Conservation (phyloP, 2,797 vertebrate genomes). For the Aselliscus stoliczkanus region DNA sequence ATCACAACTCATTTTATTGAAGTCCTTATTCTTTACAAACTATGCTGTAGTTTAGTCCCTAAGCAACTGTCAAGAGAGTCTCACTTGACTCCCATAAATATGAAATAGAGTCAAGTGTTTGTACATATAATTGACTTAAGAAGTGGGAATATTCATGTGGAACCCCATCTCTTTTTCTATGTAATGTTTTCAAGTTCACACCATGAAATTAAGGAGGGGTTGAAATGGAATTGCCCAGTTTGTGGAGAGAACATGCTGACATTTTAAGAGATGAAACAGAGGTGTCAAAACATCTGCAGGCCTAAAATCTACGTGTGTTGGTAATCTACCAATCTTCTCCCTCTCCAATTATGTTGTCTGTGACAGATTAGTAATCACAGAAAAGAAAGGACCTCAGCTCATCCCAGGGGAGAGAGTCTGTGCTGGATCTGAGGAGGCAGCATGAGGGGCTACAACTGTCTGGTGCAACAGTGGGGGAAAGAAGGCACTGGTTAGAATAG, state of each 20-base stretch:
- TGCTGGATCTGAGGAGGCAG: background rate
- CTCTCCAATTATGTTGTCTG: background rate
- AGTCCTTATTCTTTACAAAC: conserved; percentile 25
- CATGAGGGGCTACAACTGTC: background rate
- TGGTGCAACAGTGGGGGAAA: background rate
- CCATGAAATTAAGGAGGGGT: background rate
- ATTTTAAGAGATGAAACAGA: conserved; percentile 43
- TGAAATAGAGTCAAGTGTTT: conserved; percentile 31
- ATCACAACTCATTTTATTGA: conserved; percentile 52
- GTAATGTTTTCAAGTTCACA: conserved; percentile 51
- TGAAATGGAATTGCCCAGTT: conserved; percentile 28
- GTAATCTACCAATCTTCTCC: conserved; percentile 42
- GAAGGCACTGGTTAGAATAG: background rate
- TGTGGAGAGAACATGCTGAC: conserved; percentile 35
- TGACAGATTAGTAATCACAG: background rate
- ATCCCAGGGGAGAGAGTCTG: background rate
- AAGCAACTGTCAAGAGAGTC: background rate
- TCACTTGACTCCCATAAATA: conserved; percentile 41
- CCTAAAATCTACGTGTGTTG: conserved; percentile 20
- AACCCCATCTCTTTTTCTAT: background rate
- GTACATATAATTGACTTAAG: conserved; percentile 21
- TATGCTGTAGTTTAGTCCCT: background rate
- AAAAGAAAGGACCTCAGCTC: background rate
- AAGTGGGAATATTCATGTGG: background rate
- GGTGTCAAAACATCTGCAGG: conserved; percentile 31